These are phyloP conservation scores for Chloromyia formosa DNA, from an alignment of 2,888 invertebrate genomes.

Conservation along the genomic window DNA sequence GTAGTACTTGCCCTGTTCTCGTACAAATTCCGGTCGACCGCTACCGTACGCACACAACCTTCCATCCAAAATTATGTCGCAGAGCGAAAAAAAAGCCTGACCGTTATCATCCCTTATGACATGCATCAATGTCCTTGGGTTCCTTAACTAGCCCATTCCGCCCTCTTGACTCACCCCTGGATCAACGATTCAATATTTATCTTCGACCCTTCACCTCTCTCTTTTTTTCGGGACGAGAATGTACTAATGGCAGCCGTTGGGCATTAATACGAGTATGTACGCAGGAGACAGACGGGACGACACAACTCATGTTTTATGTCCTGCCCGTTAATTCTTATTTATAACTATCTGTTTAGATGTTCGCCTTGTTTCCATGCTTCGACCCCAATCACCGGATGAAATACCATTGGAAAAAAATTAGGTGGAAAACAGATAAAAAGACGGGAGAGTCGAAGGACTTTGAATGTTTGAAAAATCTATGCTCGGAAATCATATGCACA, in stretches of 20 bases:
- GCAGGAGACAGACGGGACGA: constrained; percentile 10
- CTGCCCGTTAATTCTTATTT: constrained; percentile 50
- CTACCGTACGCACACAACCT: neutral
- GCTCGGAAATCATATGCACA: constrained; percentile 32
- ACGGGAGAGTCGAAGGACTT: constrained; percentile 25
- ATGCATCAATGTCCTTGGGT: constrained; percentile 29
- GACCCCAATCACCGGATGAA: neutral
- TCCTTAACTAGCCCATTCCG: constrained; percentile 26
- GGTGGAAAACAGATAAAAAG: neutral
- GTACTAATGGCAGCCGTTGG: constrained; percentile 39
- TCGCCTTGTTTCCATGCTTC: constrained; percentile 5
- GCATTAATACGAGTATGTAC: constrained; percentile 41
- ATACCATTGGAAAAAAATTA: neutral
- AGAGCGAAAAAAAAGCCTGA: constrained; percentile 20
- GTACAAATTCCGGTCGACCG: constrained; percentile 19
- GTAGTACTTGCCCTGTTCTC: neutral
- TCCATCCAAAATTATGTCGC: constrained; percentile 11
- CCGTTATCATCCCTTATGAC: constrained; percentile 35
- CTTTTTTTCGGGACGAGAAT: too few relatives aligned
- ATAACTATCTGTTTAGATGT: constrained; percentile 50
- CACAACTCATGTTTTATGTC: constrained; percentile 43
- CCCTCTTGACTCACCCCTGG: neutral
- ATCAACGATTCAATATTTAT: constrained; percentile 13
- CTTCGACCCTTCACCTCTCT: neutral
- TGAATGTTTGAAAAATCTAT: constrained; percentile 13